Percentiles rank a stretch among this genome's conserved stretches.
phyloP scores from a whole-genome alignment of 1,140 invertebrate genomes.

The Triops cancriformis region DNA sequence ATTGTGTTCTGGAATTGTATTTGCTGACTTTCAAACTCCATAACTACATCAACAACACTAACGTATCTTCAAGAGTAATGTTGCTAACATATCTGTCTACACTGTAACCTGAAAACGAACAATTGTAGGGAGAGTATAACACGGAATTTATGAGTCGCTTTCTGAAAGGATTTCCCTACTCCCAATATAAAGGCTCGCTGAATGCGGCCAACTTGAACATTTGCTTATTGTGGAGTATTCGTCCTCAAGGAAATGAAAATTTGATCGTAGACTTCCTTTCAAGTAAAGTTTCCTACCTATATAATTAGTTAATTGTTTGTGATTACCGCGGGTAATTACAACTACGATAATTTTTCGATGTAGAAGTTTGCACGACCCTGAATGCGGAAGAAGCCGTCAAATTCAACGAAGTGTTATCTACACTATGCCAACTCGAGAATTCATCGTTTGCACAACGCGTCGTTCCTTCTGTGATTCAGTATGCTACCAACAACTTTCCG shows the following conservation, averaged over 20 bases:
- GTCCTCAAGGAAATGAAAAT: neutral
- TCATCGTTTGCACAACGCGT: neutral
- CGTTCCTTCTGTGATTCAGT: neutral
- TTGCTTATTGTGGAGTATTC: neutral
- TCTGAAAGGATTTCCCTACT: neutral
- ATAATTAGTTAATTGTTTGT: too few relatives aligned
- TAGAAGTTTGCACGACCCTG: neutral
- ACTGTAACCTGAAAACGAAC: neutral
- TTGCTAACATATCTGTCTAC: neutral
- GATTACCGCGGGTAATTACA: neutral
- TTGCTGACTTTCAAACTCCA: neutral
- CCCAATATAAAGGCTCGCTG: neutral
- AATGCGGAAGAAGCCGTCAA: neutral
- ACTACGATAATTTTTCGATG: neutral
- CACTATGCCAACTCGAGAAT: neutral
- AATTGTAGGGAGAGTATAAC: neutral
- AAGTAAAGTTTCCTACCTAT: neutral
- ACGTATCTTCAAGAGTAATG: neutral
- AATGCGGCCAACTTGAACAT: neutral
- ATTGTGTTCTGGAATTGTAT: neutral
- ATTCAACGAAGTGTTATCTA: neutral
- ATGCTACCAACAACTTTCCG: neutral
- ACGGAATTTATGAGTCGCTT: neutral
- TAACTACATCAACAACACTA: neutral
- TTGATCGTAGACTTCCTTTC: neutral